These are phyloP conservation scores for Chromis chromis DNA, from an alignment of 2,797 vertebrate genomes.

Conservation along the genomic window DNA sequence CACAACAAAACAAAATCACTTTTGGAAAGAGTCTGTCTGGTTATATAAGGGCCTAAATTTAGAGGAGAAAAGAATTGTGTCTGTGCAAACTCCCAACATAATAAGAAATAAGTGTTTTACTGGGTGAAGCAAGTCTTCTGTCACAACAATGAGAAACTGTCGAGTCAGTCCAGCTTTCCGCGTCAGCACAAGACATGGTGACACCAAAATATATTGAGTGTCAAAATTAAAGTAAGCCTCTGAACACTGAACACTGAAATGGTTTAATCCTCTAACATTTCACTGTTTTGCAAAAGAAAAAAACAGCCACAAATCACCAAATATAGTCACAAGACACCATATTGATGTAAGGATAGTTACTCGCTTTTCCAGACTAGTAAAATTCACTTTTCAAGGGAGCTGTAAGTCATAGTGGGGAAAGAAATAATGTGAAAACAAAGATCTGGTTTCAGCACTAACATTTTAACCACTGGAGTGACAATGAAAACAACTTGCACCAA, in stretches of 20 bases:
- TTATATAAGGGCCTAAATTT: slow-evolving; percentile 42
- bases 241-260: not conserved
- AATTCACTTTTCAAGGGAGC: too few relatives aligned
- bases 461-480: not conserved
- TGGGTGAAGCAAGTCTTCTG: slow-evolving; percentile 1
- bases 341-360: too few relatives aligned
- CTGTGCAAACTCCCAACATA: slow-evolving; percentile 2
- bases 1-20: slow-evolving; percentile 27
- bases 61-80: slow-evolving; percentile 22
- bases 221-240: not conserved
- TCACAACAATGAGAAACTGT: slow-evolving; percentile 32
- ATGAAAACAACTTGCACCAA: not conserved
- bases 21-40: slow-evolving; percentile 27
- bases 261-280: not conserved
- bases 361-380: too few relatives aligned
- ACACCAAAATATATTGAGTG: not conserved
- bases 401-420: too few relatives aligned
- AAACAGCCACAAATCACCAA: not conserved
- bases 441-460: too few relatives aligned
- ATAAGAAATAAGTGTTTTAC: slow-evolving; percentile 18
- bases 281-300: not conserved
- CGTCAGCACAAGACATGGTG: slow-evolving; percentile 3
- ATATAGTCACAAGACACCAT: not conserved
- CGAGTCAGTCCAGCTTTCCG: not conserved
- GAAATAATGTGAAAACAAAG: too few relatives aligned